Base-by-base conservation (phyloP, 2,888 invertebrate species). In the Notodonta ziczac region DNA sequence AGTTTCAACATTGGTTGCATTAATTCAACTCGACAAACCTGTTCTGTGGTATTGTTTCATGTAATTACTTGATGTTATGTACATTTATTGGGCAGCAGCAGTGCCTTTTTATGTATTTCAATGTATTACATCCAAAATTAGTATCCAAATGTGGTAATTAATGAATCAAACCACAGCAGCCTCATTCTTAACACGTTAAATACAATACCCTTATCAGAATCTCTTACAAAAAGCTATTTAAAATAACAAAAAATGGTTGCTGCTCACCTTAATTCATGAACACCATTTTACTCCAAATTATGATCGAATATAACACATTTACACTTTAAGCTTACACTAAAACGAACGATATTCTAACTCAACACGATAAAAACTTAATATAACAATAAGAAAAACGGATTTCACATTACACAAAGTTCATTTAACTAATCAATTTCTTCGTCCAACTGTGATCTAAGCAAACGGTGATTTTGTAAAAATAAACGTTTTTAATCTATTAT, bases 401-500 rank as follows among this genome's bases (percentile, higher is more conserved):
- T 64, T 44, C 14, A 13, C 68, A 69, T 72, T 75, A 77, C 69
- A 76, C 75, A 72, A 76, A 73, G 62, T 75, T 67, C 58, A 14
- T 55, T 24, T 63, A 59, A 59, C 62, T 72, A 71, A 73, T 67
- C 81, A 83, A 85, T 86, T 83, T 82, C 83, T 82, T 81, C 80
- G 69, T 67, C 63, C 64, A 63, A 59, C 60, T 73, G 69, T 73
- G 70, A 79, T 77, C 76, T 80, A 86, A 82, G 86, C 77, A 78
- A 78, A 75, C 77, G 67, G 72, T 74, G 81, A 83, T 86, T 84
- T 81, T 81, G 78, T 77, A 80, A 75, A 83, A 82, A 86, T 81
- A 85, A 85, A 87, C 80, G 78, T 84, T 88, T 86, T 74, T 74
- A 75, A 76, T 80, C 70, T 67, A 79, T 83, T 78, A 80, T 83